Percentiles rank a stretch among this genome's conserved stretches.
phyloP scores from a whole-genome alignment of 1,140 invertebrate species.

The Ips typographus region DNA sequence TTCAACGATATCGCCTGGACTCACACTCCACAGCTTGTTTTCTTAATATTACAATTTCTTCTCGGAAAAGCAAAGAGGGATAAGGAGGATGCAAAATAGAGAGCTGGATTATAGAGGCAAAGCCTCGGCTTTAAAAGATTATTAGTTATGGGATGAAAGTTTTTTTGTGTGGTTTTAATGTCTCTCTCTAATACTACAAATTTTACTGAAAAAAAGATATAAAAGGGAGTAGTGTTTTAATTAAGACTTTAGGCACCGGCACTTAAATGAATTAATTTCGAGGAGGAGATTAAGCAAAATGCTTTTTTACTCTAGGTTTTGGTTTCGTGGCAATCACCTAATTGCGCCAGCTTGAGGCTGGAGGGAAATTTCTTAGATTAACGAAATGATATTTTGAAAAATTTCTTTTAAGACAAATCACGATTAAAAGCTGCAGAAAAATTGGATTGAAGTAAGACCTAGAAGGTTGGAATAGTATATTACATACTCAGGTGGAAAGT shows the following conservation, averaged over 20 bases:
- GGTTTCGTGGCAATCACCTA: slow-evolving; percentile 8
- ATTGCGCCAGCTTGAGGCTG: neutral
- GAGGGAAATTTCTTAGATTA: neutral
- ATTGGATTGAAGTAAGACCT: too few relatives aligned
- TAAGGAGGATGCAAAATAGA: neutral
- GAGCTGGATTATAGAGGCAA: neutral
- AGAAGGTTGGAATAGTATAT: too few relatives aligned
- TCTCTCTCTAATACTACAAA: too few relatives aligned
- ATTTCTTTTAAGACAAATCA: too few relatives aligned
- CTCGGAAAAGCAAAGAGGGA: neutral
- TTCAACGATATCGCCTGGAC: slow-evolving; percentile 27
- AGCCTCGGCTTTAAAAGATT: neutral
- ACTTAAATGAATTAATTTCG: slow-evolving; percentile 21
- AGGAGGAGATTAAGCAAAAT: slow-evolving; percentile 1
- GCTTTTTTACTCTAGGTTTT: slow-evolving; percentile 8
- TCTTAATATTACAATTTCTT: slow-evolving; percentile 34
- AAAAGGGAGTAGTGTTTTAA: slow-evolving; percentile 15
- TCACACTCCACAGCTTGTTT: slow-evolving; percentile 31
- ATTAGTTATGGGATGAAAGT: too few relatives aligned
- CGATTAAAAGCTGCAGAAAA: too few relatives aligned
- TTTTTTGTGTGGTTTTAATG: too few relatives aligned
- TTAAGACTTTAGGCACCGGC: slow-evolving; percentile 17
- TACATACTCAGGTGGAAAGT: too few relatives aligned
- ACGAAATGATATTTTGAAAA: neutral
- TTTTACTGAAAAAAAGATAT: neutral